Evolutionary conservation across 2,797 vertebrate species (phyloP).

Genomic region (Neoniphon sammara): DNA sequence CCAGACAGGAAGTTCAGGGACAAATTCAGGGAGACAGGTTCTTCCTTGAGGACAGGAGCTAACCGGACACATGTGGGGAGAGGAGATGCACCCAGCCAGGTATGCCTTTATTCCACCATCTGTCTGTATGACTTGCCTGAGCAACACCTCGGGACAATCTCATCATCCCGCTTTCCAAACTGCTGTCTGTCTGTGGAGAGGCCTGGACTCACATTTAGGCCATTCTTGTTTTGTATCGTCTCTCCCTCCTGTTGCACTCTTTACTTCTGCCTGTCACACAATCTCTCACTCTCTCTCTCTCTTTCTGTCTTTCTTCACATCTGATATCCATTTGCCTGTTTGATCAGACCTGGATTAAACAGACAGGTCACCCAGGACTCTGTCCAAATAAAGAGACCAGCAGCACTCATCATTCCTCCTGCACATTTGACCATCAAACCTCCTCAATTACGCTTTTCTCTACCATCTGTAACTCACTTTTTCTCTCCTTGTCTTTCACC

Average conservation of each 20-base stretch:
- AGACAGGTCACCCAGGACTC: slow-evolving; percentile 20
- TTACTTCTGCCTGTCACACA: neutral
- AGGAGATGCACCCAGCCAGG: slow-evolving; percentile 37
- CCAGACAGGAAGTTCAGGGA: slow-evolving; percentile 29
- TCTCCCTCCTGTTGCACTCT: neutral
- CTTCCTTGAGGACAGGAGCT: slow-evolving; percentile 42
- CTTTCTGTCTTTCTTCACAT: slow-evolving; percentile 21
- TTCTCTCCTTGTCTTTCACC: neutral
- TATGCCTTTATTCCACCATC: slow-evolving; percentile 33
- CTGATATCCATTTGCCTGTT: slow-evolving; percentile 22
- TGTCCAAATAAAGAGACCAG: slow-evolving; percentile 29
- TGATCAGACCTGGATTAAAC: slow-evolving; percentile 33
- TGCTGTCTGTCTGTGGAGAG: neutral
- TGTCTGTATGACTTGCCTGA: slow-evolving; percentile 35
- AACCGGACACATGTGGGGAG: slow-evolving; percentile 53
- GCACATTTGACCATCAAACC: neutral
- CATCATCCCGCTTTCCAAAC: neutral
- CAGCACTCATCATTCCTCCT: slow-evolving; percentile 26
- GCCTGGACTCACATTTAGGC: slow-evolving; percentile 4
- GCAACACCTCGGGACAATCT: slow-evolving; percentile 38
- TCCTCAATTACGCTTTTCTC: neutral
- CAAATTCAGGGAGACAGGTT: slow-evolving; percentile 34
- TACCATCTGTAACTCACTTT: neutral
- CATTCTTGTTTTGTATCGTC: slow-evolving; percentile 6
- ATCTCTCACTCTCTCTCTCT: neutral